These are phyloP conservation scores for Xenops minutus DNA, from an alignment of 2,797 vertebrate species.

Conservation along the genomic window DNA sequence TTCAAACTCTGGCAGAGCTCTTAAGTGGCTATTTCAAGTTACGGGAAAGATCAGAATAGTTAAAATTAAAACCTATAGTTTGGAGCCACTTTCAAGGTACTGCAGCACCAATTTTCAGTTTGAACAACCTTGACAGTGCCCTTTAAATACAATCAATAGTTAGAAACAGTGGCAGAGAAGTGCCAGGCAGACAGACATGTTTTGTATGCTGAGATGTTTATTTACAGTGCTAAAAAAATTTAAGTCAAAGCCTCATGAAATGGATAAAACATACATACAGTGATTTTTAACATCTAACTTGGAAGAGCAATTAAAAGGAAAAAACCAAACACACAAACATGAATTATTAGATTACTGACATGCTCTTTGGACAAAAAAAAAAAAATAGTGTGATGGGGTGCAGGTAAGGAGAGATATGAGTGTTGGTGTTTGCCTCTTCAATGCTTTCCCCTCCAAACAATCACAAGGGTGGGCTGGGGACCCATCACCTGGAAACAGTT, in stretches of 20 bases:
- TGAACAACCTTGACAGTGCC: not conserved
- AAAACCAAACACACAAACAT: not conserved
- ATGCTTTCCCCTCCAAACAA: not conserved
- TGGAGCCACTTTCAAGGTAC: not conserved
- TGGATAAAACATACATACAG: rapidly evolving
- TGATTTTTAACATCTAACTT: not conserved
- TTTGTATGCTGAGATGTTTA: not conserved
- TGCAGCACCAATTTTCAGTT: not conserved
- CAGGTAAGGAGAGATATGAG: not conserved
- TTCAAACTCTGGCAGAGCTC: not conserved
- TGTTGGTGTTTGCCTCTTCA: not conserved
- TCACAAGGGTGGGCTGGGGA: not conserved
- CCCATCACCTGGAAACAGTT: not conserved
- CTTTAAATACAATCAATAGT: not conserved
- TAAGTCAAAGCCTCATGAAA: not conserved
- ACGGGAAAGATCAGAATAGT: not conserved
- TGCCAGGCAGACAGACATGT: not conserved
- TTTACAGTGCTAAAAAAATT: not conserved
- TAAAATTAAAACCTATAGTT: not conserved
- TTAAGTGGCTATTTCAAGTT: not conserved
- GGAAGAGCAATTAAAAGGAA: not conserved
- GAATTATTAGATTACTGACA: not conserved
- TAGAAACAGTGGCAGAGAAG: not conserved
- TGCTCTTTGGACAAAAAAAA: not conserved
- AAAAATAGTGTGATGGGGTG: not conserved